Conservation (phyloP, 2,888 invertebrate species). For the Drosophila robusta region DNA sequence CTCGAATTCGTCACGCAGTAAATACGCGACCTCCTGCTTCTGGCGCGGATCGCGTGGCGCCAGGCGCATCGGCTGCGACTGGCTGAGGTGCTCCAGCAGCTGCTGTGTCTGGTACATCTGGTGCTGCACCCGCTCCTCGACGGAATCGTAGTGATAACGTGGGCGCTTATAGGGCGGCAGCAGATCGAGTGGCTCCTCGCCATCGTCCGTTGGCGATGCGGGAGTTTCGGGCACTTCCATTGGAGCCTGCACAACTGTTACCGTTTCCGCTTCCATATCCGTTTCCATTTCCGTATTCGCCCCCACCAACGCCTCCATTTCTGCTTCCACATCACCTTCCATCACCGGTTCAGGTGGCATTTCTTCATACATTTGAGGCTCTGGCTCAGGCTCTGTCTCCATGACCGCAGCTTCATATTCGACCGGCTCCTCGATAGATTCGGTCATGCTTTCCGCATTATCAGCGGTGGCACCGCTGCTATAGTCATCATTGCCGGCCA, state of each 20-base stretch:
- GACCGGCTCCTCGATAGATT: neutral
- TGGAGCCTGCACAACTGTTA: neutral
- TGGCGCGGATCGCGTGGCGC: conserved; percentile 51
- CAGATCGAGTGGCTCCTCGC: conserved; percentile 22
- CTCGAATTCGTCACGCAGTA: conserved; percentile 51
- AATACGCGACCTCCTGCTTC: conserved; percentile 18
- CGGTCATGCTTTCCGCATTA: neutral
- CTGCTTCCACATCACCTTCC: neutral
- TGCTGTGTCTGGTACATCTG: neutral
- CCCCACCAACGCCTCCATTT: neutral
- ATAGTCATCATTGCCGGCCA: conserved; percentile 16
- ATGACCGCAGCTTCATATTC: neutral
- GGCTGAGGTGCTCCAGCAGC: neutral
- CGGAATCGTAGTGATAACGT: conserved; percentile 2
- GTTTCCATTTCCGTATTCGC: neutral
- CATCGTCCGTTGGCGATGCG: conserved; percentile 57
- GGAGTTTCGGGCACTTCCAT: conserved; percentile 60
- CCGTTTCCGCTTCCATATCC: neutral
- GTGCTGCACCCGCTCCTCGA: neutral
- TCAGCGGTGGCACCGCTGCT: neutral
- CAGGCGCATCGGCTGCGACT: conserved; percentile 15
- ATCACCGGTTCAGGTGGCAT: neutral
- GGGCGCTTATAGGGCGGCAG: conserved; percentile 25
- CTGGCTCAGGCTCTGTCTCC: neutral
- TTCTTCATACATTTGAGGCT: conserved; percentile 6